phyloP scores from a whole-genome alignment of 2,888 invertebrate genomes.

The Stegophylla sp. region DNA sequence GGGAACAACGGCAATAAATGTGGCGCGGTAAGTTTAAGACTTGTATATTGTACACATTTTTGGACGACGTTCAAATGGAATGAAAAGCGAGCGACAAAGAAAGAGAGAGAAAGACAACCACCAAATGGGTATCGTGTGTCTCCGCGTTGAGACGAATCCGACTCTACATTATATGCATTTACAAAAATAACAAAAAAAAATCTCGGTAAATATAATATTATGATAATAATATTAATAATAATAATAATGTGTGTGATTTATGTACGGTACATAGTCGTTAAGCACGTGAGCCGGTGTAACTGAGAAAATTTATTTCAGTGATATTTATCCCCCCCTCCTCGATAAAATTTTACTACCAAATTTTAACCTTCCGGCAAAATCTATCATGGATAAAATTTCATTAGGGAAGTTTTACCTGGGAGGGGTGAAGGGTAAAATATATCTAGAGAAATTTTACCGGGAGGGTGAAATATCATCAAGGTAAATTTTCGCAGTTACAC shows the following conservation, averaged over 20 bases:
- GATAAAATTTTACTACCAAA: too few relatives aligned
- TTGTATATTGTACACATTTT: slow-evolving; percentile 9
- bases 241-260: background rate
- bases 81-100: background rate
- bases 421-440: too few relatives aligned
- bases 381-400: too few relatives aligned
- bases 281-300: background rate
- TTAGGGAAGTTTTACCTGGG: too few relatives aligned
- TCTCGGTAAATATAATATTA: background rate
- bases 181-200: background rate
- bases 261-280: too few relatives aligned
- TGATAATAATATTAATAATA: slow-evolving; percentile 3
- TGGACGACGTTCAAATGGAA: slow-evolving; percentile 15
- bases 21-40: background rate
- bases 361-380: too few relatives aligned
- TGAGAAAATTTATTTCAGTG: too few relatives aligned
- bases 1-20: slow-evolving; percentile 31
- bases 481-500: too few relatives aligned
- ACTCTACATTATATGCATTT: background rate
- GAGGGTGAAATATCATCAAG: too few relatives aligned
- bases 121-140: background rate
- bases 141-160: background rate
- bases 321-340: too few relatives aligned
- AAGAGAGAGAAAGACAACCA: background rate
- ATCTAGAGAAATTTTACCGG: too few relatives aligned